Percentiles rank a stretch among this genome's conserved stretches.
Evolutionary conservation across 2,113 vertebrate species (phyloP).

Genomic region (Toxostoma redivivum): DNA sequence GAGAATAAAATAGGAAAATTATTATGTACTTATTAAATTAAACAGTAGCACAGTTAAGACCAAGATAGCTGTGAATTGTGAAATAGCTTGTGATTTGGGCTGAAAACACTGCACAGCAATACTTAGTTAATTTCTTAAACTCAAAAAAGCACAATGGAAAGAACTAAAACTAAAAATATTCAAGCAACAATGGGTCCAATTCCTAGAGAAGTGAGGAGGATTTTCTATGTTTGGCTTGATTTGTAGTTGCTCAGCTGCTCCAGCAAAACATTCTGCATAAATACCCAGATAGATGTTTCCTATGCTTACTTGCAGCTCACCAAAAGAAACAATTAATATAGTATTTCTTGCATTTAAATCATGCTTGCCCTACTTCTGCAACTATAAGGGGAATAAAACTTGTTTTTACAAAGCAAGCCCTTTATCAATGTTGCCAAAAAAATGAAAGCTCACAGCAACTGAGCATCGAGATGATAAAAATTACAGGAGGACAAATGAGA

Average conservation of each 20-base stretch:
- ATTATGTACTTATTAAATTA: neutral
- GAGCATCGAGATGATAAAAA: neutral
- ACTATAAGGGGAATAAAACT: slow-evolving; percentile 56
- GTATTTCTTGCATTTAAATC: slow-evolving; percentile 54
- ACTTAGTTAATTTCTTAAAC: neutral
- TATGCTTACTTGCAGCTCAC: slow-evolving; percentile 1
- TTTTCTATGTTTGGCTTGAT: neutral
- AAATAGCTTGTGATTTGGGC: neutral
- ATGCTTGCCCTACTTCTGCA: slow-evolving; percentile 50
- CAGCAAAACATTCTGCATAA: neutral
- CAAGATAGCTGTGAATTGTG: neutral
- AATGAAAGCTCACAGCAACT: neutral
- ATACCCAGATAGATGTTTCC: neutral
- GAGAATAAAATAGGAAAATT: neutral
- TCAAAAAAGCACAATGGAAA: neutral
- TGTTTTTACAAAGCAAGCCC: slow-evolving; percentile 17
- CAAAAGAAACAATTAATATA: slow-evolving; percentile 45
- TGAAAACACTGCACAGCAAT: neutral
- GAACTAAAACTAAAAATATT: neutral
- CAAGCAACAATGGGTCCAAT: neutral
- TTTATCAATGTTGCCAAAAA: slow-evolving; percentile 38
- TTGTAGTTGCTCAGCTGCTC: neutral
- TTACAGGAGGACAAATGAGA: neutral
- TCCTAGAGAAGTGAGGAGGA: neutral
- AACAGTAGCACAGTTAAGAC: neutral